A percentile compares a stretch with the other conserved stretches of the same genome.
Evolutionary conservation across 1,140 invertebrate genomes (phyloP).

Genomic region (Belonocnema kinseyi): DNA sequence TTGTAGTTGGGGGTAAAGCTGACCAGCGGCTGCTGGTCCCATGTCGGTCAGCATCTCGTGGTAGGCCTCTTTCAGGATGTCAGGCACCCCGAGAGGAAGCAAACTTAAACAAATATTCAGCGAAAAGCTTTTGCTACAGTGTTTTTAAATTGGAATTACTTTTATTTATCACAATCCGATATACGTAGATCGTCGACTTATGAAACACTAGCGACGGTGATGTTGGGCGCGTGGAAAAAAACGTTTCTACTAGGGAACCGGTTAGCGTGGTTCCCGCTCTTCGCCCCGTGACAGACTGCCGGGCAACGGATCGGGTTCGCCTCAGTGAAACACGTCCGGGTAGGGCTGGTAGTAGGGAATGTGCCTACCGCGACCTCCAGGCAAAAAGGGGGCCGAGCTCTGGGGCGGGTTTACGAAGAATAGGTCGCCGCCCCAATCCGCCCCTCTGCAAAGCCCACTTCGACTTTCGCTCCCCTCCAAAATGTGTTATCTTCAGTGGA

Average conservation of each 20-base stretch:
- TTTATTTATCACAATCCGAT: no score
- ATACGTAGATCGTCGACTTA: no score
- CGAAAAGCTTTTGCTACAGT: background rate
- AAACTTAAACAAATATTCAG: background rate
- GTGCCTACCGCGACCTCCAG: conserved; percentile 55
- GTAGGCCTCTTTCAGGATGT: conserved; percentile 18
- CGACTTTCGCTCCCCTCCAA: conserved; percentile 38
- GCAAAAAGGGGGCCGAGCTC: conserved; percentile 69
- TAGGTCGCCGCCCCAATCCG: conserved; percentile 68
- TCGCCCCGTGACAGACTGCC: conserved; percentile 75
- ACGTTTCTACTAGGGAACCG: conserved; percentile 59
- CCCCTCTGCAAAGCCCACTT: conserved; percentile 56
- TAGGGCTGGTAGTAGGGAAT: conserved; percentile 56
- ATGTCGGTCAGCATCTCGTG: conserved; percentile 73
- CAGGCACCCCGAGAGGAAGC: conserved; percentile 11
- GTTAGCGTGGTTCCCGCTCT: conserved; percentile 74
- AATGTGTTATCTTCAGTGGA: conserved; percentile 35
- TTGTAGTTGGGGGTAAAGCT: conserved; percentile 74
- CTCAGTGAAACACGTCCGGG: conserved; percentile 54
- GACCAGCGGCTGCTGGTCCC: conserved; percentile 74
- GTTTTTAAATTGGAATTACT: background rate
- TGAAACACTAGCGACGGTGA: background rate
- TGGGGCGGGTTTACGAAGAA: conserved; percentile 58
- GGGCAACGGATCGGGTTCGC: conserved; percentile 61
- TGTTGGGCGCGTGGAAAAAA: conserved; percentile 21